phyloP scores from a whole-genome alignment of 2,888 invertebrate genomes.

The Lottia scabra region DNA sequence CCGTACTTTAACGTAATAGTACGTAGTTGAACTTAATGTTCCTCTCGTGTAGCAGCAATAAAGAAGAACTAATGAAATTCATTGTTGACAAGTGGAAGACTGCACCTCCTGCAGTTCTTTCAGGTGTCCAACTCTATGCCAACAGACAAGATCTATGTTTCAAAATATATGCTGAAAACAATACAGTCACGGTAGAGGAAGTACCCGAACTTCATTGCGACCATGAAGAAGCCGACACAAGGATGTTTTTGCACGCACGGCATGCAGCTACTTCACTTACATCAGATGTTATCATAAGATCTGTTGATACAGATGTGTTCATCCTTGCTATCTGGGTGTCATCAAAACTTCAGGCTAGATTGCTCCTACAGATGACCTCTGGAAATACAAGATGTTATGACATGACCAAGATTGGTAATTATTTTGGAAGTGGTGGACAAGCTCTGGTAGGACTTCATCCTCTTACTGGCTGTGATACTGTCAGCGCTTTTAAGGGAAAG shows the following conservation, averaged over 20 bases:
- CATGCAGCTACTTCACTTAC: not conserved
- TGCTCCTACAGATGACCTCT: not conserved
- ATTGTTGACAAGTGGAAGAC: slow-evolving; percentile 7
- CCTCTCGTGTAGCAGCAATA: slow-evolving; percentile 8
- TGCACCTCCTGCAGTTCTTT: not conserved
- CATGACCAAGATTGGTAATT: not conserved
- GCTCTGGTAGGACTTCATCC: not conserved
- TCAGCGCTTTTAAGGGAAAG: not conserved
- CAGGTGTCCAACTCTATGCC: slow-evolving; percentile 3
- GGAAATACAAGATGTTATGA: not conserved
- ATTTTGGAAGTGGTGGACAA: not conserved
- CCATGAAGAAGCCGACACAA: no score
- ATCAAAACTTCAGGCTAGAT: not conserved
- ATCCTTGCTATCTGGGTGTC: slow-evolving; percentile 8
- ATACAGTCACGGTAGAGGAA: not conserved
- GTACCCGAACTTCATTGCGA: not conserved
- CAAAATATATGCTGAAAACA: not conserved
- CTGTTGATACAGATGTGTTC: slow-evolving; percentile 13
- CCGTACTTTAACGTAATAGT: no score
- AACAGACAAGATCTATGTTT: not conserved
- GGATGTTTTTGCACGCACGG: no score
- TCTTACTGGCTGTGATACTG: not conserved
- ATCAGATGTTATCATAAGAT: not conserved
- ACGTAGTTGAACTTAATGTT: no score
- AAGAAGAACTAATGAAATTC: slow-evolving; percentile 9